Base-by-base conservation (phyloP, 1,140 invertebrate genomes). In the Bombus picipes region DNA sequence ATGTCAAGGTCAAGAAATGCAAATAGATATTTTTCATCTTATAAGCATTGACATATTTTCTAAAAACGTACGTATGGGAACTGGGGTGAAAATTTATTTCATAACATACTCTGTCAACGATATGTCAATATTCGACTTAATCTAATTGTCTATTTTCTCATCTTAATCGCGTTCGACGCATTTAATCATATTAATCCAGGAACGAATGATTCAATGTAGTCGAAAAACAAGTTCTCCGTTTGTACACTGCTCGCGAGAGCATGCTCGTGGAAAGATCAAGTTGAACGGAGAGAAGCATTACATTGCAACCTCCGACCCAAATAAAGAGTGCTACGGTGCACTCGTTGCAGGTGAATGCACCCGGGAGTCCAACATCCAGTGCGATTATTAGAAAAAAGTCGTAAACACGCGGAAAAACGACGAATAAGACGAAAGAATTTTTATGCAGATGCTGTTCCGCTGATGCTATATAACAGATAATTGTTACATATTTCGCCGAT, bases 261-360 rank as follows among this genome's bases (percentile, higher is more conserved):
- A 28, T 37, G 59, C 81, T 57, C 65, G 66, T 32, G 65, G 22
- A 71, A 71, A 78, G 75, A 84, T 84, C 75, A 84, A 84, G 82
- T 71, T 71, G 59, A 84, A 79, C 43, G 76, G 53, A 84, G 74
- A 62, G 76, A 62, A 84, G 66, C 75, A 43, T 85, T 78, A 85
- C 83, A 34, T 66, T 76, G 87, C 88, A 89, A 89, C 87, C 87
- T 89, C 87, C 74, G 87, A 89, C 86, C 87, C 75, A 89, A 81
- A 89, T 89, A 85, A 89, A 84, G 87, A 89, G 88, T 75, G 82
- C 87, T 57, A 85, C 87, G 62, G 86, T 81, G 87, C 82, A 88
- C 87, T 88, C 87, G 87, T 88, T 89, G 84, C 88, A 89, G 87
- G 88, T 88, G 88, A 89, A 89, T 75, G 88, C 88, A 88, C 87